A percentile compares a stretch with the other conserved stretches of the same genome.
phyloP scores from a whole-genome alignment of 1,140 invertebrate genomes.

The Vanessa atalanta region DNA sequence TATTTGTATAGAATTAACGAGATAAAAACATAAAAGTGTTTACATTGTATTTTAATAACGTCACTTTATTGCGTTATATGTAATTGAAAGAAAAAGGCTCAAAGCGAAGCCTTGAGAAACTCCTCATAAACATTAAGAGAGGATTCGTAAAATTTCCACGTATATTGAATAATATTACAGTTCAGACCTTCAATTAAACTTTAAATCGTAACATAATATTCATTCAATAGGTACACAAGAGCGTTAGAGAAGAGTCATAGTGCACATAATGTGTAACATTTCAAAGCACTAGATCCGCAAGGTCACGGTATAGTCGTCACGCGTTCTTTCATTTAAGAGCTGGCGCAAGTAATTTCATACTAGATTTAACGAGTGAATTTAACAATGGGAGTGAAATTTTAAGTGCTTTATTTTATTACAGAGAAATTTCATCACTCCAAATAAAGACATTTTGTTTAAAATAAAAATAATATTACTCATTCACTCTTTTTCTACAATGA shows the following conservation, averaged over 20 bases:
- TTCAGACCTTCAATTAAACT: too few relatives aligned
- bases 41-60: constrained; percentile 12
- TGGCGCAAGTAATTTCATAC: constrained; percentile 36
- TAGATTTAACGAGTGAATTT: constrained; percentile 14
- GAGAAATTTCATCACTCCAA: constrained; percentile 8
- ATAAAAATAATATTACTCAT: not conserved
- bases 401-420: constrained; percentile 5
- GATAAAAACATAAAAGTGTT: constrained; percentile 26
- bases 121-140: not conserved
- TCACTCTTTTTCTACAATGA: not conserved
- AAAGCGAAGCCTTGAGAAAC: constrained; percentile 9
- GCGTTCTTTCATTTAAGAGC: constrained; percentile 44
- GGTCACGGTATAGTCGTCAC: constrained; percentile 50
- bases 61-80: not conserved
- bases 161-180: too few relatives aligned
- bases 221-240: not conserved
- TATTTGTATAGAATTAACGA: constrained; percentile 14
- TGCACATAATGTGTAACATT: constrained; percentile 25
- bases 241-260: constrained; percentile 4
- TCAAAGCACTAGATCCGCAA: constrained; percentile 34
- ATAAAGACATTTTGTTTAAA: not conserved
- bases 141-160: too few relatives aligned
- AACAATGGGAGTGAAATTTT: constrained; percentile 22
- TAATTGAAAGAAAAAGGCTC: constrained; percentile 12
- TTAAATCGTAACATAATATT: not conserved